These are phyloP conservation scores for Pocota personata DNA, from an alignment of 2,888 invertebrate genomes.

Conservation along the genomic window DNA sequence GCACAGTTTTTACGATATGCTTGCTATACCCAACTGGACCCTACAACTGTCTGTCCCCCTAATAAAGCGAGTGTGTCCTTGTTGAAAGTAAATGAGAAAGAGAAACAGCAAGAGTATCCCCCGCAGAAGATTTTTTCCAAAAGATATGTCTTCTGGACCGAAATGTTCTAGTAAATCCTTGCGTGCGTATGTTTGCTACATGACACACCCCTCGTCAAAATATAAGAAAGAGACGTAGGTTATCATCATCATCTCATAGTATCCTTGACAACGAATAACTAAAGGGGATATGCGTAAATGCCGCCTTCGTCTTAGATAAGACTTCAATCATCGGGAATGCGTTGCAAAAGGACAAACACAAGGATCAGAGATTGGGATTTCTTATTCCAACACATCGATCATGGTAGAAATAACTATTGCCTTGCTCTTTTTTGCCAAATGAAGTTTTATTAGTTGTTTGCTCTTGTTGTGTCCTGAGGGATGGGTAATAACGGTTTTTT, in stretches of 20 bases:
- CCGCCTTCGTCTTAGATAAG: conserved; percentile 30
- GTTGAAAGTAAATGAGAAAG: conserved; percentile 20
- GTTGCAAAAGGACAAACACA: conserved; percentile 5
- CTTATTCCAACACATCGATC: conserved; percentile 51
- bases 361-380: conserved; percentile 12
- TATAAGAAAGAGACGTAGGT: conserved; percentile 1
- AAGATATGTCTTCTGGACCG: conserved; percentile 16
- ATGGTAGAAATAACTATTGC: conserved; percentile 20
- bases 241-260: conserved; percentile 41
- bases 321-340: conserved; percentile 54
- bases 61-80: conserved; percentile 39
- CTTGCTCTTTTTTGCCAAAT: conserved; percentile 25
- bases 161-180: conserved; percentile 34
- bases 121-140: background rate
- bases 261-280: conserved; percentile 30
- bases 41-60: background rate
- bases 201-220: conserved; percentile 30
- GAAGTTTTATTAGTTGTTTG: conserved; percentile 59
- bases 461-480: conserved; percentile 46
- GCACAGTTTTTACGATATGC: conserved; percentile 48
- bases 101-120: background rate
- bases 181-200: conserved; percentile 29
- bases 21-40: conserved; percentile 14
- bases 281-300: conserved; percentile 25
- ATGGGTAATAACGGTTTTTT: conserved; percentile 27